A percentile compares a stretch with the other conserved stretches of the same genome.
Conservation (phyloP, 2,797 vertebrate genomes). For the Naso thynnoides region DNA sequence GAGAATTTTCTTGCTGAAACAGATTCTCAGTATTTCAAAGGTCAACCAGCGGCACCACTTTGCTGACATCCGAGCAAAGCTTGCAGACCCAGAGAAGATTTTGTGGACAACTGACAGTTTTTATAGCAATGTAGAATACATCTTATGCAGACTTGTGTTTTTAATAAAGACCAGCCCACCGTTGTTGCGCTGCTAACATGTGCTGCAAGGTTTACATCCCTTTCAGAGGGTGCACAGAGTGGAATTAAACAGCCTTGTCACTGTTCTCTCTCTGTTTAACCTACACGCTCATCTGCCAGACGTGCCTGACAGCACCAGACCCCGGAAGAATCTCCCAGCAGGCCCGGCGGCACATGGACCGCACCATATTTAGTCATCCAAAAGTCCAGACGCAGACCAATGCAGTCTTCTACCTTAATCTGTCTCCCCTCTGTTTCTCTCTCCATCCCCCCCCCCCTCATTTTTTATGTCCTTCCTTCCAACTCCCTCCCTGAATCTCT, state of each 20-base stretch:
- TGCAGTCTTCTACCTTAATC: constrained; percentile 68
- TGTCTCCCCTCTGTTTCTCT: constrained; percentile 58
- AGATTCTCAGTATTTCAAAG: constrained; percentile 56
- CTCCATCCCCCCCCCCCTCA: constrained; percentile 49
- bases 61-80: constrained; percentile 50
- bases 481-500: constrained; percentile 55
- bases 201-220: constrained; percentile 31
- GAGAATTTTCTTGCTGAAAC: constrained; percentile 51
- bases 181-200: constrained; percentile 26
- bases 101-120: constrained; percentile 31
- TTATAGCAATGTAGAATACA: constrained; percentile 34
- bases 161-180: constrained; percentile 33
- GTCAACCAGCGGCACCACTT: constrained; percentile 54
- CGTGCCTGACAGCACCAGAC: constrained; percentile 74
- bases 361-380: constrained; percentile 84
- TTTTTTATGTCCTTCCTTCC: constrained; percentile 65
- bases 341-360: constrained; percentile 59
- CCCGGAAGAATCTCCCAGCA: constrained; percentile 68
- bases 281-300: constrained; percentile 73
- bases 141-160: constrained; percentile 8
- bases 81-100: constrained; percentile 25
- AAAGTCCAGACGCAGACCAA: constrained; percentile 62
- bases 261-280: constrained; percentile 79
- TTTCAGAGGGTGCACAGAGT: constrained; percentile 44
- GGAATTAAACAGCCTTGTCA: constrained; percentile 72